Conservation (phyloP, 2,113 vertebrate species). For the Tursiops truncatus region DNA sequence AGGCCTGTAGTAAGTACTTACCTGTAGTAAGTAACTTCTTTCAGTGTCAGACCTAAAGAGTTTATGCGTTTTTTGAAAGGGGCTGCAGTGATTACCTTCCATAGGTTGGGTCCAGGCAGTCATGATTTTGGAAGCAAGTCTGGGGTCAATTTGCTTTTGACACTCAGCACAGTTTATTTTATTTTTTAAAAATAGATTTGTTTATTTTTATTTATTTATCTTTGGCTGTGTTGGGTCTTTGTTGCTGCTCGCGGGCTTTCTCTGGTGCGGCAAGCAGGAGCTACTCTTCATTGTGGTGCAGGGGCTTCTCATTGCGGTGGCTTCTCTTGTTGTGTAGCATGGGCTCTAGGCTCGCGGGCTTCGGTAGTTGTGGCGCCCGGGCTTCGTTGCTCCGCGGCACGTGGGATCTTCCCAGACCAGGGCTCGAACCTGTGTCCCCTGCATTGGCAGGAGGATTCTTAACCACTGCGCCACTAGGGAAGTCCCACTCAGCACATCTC, state of each 20-base stretch:
- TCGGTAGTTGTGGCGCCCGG: not conserved
- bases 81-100: not conserved
- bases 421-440: not conserved
- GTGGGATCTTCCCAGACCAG: not conserved
- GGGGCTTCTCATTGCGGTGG: not conserved
- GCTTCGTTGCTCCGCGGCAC: not conserved
- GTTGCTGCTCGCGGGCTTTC: too few species aligned
- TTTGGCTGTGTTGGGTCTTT: too few species aligned
- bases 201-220: not conserved
- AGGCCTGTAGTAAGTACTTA: not conserved
- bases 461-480: not conserved
- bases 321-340: not conserved
- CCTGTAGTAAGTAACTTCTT: not conserved
- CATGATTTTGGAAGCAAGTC: not conserved
- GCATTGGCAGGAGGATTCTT: not conserved
- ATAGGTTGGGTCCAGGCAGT: not conserved
- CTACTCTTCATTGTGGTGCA: not conserved
- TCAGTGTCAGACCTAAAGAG: not conserved
- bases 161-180: not conserved
- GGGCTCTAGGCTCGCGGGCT: not conserved
- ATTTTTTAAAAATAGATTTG: not conserved
- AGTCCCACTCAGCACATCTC: not conserved
- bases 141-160: not conserved
- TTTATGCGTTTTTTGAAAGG: not conserved
- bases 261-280: too few species aligned